A percentile compares a stretch with the other conserved stretches of the same genome.
These are phyloP conservation scores for Edolisoma coerulescens DNA, from an alignment of 2,113 vertebrate genomes.

Conservation along the genomic window DNA sequence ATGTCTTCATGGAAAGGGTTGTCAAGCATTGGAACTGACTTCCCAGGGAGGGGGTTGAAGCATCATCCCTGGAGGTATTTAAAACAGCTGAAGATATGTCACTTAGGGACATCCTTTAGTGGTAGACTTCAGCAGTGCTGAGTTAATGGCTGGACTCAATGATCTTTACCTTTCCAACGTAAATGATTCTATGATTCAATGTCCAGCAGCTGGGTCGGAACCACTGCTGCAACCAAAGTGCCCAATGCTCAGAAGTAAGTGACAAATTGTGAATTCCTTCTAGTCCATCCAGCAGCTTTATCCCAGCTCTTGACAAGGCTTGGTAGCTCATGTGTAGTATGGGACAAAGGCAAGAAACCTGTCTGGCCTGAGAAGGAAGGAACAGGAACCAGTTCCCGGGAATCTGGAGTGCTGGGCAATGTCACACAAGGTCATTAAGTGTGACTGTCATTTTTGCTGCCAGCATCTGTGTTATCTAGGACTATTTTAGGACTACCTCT, in stretches of 20 bases:
- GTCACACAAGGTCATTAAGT: neutral
- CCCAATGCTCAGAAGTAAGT: rapidly evolving
- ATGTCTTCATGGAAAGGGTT: neutral
- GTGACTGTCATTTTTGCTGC: neutral
- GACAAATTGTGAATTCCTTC: neutral
- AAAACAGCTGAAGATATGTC: neutral
- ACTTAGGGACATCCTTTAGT: neutral
- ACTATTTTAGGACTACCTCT: neutral
- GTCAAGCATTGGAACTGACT: neutral
- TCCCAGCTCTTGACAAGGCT: neutral
- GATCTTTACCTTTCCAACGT: neutral
- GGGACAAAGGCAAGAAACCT: neutral
- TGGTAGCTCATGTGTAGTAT: neutral
- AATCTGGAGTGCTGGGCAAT: neutral
- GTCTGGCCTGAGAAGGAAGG: neutral
- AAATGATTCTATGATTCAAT: neutral
- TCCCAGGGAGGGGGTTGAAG: neutral
- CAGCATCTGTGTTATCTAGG: neutral
- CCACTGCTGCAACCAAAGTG: neutral
- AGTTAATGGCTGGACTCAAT: neutral
- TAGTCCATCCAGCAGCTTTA: neutral
- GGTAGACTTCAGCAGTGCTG: neutral
- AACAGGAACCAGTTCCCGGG: neutral
- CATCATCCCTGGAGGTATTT: neutral
- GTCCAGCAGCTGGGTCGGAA: neutral